Base-by-base conservation (phyloP, 2,113 vertebrate species). In the Cinclus cinclus region DNA sequence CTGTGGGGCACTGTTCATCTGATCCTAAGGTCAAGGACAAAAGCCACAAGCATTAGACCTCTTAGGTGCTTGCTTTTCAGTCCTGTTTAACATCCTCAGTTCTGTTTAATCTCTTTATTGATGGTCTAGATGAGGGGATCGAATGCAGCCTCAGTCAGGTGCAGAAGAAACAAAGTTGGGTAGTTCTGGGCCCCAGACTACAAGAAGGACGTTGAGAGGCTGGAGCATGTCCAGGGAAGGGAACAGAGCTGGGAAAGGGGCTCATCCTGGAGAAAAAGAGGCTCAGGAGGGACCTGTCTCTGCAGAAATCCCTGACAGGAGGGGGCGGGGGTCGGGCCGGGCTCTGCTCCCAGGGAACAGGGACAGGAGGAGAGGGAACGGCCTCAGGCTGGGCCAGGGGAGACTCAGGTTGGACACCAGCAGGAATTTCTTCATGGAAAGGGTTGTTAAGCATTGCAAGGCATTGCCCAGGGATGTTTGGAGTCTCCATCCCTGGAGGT, bases 291-390 rank as follows among this genome's bases (percentile, higher is more conserved):
- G 15, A 3, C n/a, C 21, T 46, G 35, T 14, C 41, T 62, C 87
- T 89, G 47, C 41, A 68, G 39, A 47, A 0, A 9, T 68, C 41
- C 21, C 46, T 60, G 55, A 6, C 44, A 76, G 70, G 55, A 62
- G 55, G 46, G 25, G 47, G 20, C 16, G 2, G 0, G 23, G 18
- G 33, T 37, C 35, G 5, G 9, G 1, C n/a, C 2, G 0, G 33
- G 33, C 23, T 75, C 8, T 82, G 69, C 69, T 82, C 15, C 15
- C 33, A 30, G 30, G 46, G 53, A 83, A 41, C 12, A 60, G 46
- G 41, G 46, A 25, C 55, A 62, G 47, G 17, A 46, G 1, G 1
- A 62, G 55, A 2, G 47, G 17, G 1, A n/a, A 46, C 0, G 0
- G 13, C 70, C 39, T 82, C n/a, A 13, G 0, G n/a, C 16, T n/a